Evolutionary conservation across 2,113 vertebrate genomes (phyloP), one percentile per base, ranked within the genome.

Genomic region (Phodopus roborovskii): DNA sequence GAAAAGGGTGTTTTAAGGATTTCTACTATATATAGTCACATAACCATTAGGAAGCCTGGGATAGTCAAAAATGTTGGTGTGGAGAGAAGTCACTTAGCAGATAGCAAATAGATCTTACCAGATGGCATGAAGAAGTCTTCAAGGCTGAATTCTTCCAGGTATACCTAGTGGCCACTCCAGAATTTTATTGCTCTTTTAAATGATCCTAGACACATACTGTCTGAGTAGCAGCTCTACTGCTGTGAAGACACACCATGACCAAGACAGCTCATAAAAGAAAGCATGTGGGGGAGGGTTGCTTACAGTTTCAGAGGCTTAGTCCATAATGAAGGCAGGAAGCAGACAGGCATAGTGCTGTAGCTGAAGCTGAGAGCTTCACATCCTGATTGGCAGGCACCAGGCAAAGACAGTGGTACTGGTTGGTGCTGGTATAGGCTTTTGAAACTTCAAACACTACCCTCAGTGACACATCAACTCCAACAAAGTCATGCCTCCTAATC

Each of bases 141-240:
- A 82, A 70, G 11, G 53, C 20, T 20, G 33, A 93, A 33, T n/a
- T 92, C 53, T 94, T 95, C 22, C 50, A 96, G 33, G 50, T 45
- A 77, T 8, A 19, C 8, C 85, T 64, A 26, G 30, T 8, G 45
- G 58, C 22, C 79, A 86, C 50, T 81, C 19, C 42, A 90, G 15
- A 20, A 77, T 87, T 85, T 75, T 39, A 53, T 36, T 81, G 33
- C 26, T 62, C 87, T 94, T 60, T n/a, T 78, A 92, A 68, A 42
- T 92, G 45, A 87, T 83, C n/a, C 86, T 15, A 90, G 26, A 39
- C 2, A 90, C 7, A 56, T 11, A 77, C 42, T 30, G 74, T 48
- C 26, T 48, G 16, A 48, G 74, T 77, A 15, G 48, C 12, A 48
- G 74, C 30, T 48, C 74, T 77, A 17, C 48, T 77, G 45, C 26